These are phyloP conservation scores for Hippocampus zosterae DNA, from an alignment of 2,113 vertebrate genomes.

Conservation along the genomic window DNA sequence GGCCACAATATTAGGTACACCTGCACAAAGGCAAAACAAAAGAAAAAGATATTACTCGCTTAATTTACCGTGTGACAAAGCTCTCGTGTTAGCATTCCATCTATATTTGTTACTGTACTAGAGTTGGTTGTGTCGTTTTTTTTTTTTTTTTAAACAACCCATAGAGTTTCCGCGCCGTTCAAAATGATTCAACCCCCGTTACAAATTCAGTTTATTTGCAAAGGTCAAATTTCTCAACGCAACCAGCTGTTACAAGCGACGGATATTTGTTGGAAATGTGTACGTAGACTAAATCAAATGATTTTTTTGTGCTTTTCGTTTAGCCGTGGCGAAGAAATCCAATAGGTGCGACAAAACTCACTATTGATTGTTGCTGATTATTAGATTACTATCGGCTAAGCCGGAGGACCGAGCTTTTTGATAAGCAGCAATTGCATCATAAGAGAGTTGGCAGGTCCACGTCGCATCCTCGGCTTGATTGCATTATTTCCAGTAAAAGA, in stretches of 20 bases:
- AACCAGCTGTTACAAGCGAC: background rate
- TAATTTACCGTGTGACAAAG: background rate
- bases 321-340: no score
- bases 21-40: background rate
- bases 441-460: slow-evolving; percentile 45
- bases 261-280: background rate
- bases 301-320: slow-evolving; percentile 5
- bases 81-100: background rate
- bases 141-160: background rate
- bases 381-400: slow-evolving; percentile 18
- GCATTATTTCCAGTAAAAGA: slow-evolving; percentile 53
- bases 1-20: background rate
- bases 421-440: slow-evolving; percentile 41
- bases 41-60: background rate
- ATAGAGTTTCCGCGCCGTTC: background rate
- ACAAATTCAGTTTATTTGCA: background rate
- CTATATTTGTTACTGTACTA: no score
- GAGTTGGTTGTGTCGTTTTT: background rate
- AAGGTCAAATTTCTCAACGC: background rate
- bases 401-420: slow-evolving; percentile 12
- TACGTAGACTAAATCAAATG: background rate
- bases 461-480: slow-evolving; percentile 44
- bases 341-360: slow-evolving; percentile 4
- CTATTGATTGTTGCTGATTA: background rate
- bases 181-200: background rate